A percentile compares a stretch with the other conserved stretches of the same genome.
These are phyloP conservation scores for Sinocyclocheilus rhinocerous DNA, from an alignment of 2,113 vertebrate genomes.

Conservation along the genomic window DNA sequence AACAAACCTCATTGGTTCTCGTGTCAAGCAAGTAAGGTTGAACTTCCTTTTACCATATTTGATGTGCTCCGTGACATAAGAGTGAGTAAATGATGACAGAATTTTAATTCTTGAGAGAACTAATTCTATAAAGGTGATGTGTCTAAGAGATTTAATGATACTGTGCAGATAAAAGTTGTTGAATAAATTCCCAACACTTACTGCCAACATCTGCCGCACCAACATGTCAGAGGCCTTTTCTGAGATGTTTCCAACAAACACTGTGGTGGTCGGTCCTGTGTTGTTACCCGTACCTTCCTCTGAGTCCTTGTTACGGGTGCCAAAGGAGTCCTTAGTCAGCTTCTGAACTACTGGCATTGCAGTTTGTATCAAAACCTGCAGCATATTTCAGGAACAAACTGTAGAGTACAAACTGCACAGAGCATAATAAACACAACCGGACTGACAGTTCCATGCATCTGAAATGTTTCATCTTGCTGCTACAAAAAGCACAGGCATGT, in stretches of 20 bases:
- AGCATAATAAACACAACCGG: neutral
- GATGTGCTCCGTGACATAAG: neutral
- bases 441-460: neutral
- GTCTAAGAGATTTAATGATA: neutral
- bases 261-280: constrained; percentile 94
- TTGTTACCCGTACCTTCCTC: constrained; percentile 76
- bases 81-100: neutral
- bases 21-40: neutral
- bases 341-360: constrained; percentile 91
- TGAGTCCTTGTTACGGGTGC: constrained; percentile 81
- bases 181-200: constrained; percentile 71
- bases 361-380: constrained; percentile 87
- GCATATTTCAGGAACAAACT: constrained; percentile 16
- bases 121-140: neutral
- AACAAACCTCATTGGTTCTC: no score
- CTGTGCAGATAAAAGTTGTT: neutral
- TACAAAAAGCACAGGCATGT: neutral
- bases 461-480: no score
- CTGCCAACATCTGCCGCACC: constrained; percentile 93
- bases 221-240: constrained; percentile 99
- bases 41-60: neutral
- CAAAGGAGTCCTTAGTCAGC: constrained; percentile 84
- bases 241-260: constrained; percentile 98
- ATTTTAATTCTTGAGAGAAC: neutral
- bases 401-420: neutral